Evolutionary conservation across 2,888 invertebrate genomes (phyloP).

Genomic region (Phorcus lineatus): DNA sequence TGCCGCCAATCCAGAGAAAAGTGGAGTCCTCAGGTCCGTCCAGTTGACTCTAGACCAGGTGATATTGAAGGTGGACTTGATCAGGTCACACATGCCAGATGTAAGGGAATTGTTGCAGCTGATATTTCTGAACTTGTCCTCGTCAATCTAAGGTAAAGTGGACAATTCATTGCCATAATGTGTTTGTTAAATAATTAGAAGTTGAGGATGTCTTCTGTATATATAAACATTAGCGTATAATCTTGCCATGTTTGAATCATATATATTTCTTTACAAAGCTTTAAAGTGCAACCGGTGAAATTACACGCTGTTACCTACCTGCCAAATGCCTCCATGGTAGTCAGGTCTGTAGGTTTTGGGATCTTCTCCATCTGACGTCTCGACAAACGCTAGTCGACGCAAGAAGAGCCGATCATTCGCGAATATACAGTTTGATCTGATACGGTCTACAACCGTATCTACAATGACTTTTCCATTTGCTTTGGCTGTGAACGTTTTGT

Average conservation of each 20-base stretch:
- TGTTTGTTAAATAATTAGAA: no score
- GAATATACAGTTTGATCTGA: constrained; percentile 40
- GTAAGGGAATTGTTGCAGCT: constrained; percentile 22
- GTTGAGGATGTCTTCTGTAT: no score
- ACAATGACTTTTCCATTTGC: constrained; percentile 39
- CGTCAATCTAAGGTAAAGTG: constrained; percentile 37
- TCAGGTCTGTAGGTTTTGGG: constrained; percentile 25
- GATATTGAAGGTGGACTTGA: constrained; percentile 48
- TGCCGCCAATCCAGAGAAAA: constrained; percentile 64
- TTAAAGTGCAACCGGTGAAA: no score
- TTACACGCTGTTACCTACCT: not conserved
- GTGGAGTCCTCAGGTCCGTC: constrained; percentile 58
- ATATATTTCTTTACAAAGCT: no score
- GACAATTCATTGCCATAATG: no score
- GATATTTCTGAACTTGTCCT: constrained; percentile 36
- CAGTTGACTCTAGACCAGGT: constrained; percentile 59
- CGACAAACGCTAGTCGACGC: constrained; percentile 44
- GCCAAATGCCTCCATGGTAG: constrained; percentile 35
- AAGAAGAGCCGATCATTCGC: constrained; percentile 41
- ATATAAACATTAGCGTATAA: no score
- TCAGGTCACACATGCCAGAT: constrained; percentile 28
- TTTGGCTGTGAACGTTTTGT: constrained; percentile 31
- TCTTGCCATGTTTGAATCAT: no score
- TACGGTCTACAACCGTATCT: constrained; percentile 38
- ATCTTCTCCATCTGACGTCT: constrained; percentile 38